These are phyloP conservation scores for Maccullochella peelii DNA, from an alignment of 2,113 vertebrate genomes.

Conservation along the genomic window DNA sequence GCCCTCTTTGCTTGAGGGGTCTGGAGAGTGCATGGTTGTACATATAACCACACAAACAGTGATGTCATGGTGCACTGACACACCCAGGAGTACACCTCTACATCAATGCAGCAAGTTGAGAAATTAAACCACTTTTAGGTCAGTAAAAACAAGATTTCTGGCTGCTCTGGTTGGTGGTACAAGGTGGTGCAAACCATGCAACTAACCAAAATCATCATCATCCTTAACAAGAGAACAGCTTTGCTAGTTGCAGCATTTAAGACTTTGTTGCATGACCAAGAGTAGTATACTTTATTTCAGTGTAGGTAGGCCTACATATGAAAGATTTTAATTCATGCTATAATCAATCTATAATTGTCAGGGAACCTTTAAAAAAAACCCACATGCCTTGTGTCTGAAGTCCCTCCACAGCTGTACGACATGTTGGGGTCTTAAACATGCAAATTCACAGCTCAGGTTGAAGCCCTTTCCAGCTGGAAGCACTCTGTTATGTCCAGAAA, in stretches of 20 bases:
- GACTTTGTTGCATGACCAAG: background rate
- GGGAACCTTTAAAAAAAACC: background rate
- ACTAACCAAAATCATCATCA: background rate
- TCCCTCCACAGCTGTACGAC: slow-evolving; percentile 39
- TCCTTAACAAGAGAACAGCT: background rate
- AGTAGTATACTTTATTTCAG: background rate
- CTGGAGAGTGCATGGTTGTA: background rate
- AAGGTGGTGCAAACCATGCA: background rate
- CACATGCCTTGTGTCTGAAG: rapidly evolving
- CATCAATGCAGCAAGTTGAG: background rate
- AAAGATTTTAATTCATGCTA: background rate
- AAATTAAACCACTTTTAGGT: background rate
- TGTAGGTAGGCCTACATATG: background rate
- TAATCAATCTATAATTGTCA: background rate
- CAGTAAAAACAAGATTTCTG: background rate
- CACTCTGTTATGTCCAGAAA: background rate
- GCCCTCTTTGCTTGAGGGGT: background rate
- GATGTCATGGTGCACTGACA: background rate
- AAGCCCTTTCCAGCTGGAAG: slow-evolving; percentile 9
- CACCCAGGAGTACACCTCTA: background rate
- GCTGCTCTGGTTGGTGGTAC: no score
- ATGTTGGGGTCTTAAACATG: slow-evolving; percentile 20
- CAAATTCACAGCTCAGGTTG: slow-evolving; percentile 43
- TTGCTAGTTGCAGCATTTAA: background rate
- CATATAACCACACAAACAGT: background rate